Evolutionary conservation across 2,888 invertebrate genomes (phyloP), one percentile per base, ranked within the genome.

Genomic region (Matsumyia berberina): DNA sequence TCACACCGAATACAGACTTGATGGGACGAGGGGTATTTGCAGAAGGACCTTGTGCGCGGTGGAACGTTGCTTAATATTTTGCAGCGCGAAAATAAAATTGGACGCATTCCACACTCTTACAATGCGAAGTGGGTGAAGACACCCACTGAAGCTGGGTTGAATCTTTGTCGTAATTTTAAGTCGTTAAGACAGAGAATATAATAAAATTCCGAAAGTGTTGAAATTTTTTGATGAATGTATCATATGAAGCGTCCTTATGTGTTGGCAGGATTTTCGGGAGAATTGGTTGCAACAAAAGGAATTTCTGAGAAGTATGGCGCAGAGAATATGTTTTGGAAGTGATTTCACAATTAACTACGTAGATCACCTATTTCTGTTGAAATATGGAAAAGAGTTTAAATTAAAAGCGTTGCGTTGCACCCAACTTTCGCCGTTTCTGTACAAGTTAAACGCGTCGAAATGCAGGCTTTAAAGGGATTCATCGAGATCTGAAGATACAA

Each of bases 51-150:
- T 17, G 46, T 4, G 19, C 19, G 5, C 19, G 9, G 17, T 46
- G 0, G 42, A 42, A 15, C 19, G 46, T 17, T 8, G 17, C 9
- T 0, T 19, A 9, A 8, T 35, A 9, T 35, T 19, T 17, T 24
- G 24, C 24, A 24, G 46, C 5, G 19, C 46, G n/a, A 58, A 39
- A 37, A 37, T 57, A 58, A 37, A 58, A 39, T 11, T 39, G 15
- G 9, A 15, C 31, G 7, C 17, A 12, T 29, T 24, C 8, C 58
- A n/a, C 37, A 9, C 12, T 33, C 31, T 1, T 19, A 6, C 24
- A n/a, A 4, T 37, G 37, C 3, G 17, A 19, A 1, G 11, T 15
- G 6, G 31, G 5, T 17, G 8, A 19, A 17, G 17, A 55, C 35
- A n/a, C 9, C 37, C 17, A 35, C 0, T 37, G 37, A 12, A 53